Percentiles rank a stretch among this genome's conserved stretches.
phyloP scores from a whole-genome alignment of 2,797 vertebrate species.

The Babyrousa celebensis region DNA sequence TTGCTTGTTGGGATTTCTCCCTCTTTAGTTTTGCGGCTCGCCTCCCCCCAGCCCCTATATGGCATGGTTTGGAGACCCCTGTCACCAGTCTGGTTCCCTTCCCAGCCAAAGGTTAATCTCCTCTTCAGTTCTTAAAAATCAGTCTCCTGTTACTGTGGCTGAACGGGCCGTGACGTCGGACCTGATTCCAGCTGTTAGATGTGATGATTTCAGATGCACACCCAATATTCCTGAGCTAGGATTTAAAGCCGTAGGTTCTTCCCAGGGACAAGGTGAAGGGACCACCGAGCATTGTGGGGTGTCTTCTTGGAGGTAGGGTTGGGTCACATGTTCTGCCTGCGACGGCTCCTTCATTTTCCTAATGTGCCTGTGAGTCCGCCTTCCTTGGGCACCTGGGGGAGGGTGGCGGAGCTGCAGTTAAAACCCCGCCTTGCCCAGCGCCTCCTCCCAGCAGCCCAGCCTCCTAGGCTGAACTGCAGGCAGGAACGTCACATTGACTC shows the following conservation, averaged over 20 bases:
- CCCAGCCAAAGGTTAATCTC: neutral
- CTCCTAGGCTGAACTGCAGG: neutral
- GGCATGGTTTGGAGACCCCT: neutral
- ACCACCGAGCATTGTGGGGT: neutral
- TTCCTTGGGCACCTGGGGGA: neutral
- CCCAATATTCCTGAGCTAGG: neutral
- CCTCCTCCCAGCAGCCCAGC: neutral
- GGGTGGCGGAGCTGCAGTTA: neutral
- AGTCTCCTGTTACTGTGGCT: neutral
- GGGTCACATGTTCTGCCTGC: neutral
- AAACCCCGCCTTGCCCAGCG: neutral
- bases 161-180: neutral
- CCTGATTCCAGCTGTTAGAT: neutral
- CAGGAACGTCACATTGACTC: neutral
- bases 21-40: neutral
- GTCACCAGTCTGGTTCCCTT: neutral
- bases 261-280: neutral
- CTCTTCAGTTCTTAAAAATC: slow-evolving; percentile 25
- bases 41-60: neutral
- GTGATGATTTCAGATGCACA: slow-evolving; percentile 17
- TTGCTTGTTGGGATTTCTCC: neutral
- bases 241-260: neutral
- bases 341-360: neutral
- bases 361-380: neutral
- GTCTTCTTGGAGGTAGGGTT: neutral